Conservation (phyloP, 2,888 invertebrate genomes). For the Andrena dorsata region DNA sequence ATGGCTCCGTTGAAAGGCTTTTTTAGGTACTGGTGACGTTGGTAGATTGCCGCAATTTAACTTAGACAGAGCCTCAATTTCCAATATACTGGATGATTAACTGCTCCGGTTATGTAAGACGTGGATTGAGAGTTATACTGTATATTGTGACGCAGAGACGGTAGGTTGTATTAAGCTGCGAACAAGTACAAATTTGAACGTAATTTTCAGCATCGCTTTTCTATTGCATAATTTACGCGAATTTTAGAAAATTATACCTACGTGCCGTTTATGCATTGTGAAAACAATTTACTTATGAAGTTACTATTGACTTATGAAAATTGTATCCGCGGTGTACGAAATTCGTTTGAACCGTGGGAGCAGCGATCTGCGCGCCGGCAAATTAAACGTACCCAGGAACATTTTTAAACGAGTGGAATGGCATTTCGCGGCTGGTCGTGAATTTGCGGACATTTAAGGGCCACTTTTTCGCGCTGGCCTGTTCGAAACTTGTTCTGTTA, state of each 20-base stretch:
- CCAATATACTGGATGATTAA: neutral
- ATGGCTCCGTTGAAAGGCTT: neutral
- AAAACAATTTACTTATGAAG: conserved; percentile 4
- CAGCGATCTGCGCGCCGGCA: neutral
- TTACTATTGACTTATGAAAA: too few relatives aligned
- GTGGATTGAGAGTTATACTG: neutral
- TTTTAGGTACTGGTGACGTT: neutral
- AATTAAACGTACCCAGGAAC: neutral
- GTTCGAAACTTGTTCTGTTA: conserved; percentile 63
- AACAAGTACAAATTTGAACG: too few relatives aligned
- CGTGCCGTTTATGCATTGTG: neutral
- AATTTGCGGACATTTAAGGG: conserved; percentile 3
- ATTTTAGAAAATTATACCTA: too few relatives aligned
- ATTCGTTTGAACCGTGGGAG: neutral
- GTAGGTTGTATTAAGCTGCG: neutral
- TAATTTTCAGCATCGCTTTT: too few relatives aligned
- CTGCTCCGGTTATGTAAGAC: conserved; percentile 16
- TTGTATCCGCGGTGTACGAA: neutral
- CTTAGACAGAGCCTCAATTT: neutral
- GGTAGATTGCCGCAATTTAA: neutral
- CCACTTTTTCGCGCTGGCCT: conserved; percentile 36
- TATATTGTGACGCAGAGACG: neutral
- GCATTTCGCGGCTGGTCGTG: neutral
- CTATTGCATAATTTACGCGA: too few relatives aligned
- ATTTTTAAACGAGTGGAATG: neutral